Base-by-base conservation (phyloP, 1,140 invertebrate species). In the Berghia stephanieae region DNA sequence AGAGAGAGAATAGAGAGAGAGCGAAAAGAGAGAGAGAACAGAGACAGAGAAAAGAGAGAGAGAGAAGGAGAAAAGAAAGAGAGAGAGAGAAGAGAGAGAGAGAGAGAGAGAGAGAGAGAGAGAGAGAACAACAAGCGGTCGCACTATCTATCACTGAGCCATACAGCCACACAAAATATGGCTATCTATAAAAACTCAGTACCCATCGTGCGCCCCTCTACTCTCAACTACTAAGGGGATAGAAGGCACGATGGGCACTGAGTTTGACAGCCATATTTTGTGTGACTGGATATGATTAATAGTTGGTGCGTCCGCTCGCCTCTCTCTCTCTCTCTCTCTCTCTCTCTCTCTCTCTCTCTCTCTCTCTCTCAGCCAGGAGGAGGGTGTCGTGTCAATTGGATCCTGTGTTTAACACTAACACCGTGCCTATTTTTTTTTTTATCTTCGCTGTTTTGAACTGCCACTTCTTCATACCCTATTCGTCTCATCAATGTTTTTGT, bases 311-410 rank as follows among this genome's bases (percentile, higher is more conserved):
- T 68, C 66, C 40, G 8, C 40, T 36, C 40, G 66, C 40, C 66
- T 68, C 4, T 68, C 31, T 68, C 3, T 68, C 66, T 68, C 4
- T 68, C 31, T 68, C 66, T 68, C 16, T 8, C 6, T 10, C 66
- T 40, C 66, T 68, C 8, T 8, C 66, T 68, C 6, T 68, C 66
- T 68, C 31, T 68, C n/a, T 40, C 27, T 68, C 66, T 68, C 38
- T 40, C 10, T 40, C 66, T 40, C 66, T 34, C 31, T 36, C 27
- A 27, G 16, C 40, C 8, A n/a, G n/a, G n/a, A n/a, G n/a, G n/a
- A n/a, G n/a, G n/a, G n/a, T n/a, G n/a, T n/a, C n/a, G n/a, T n/a
- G n/a, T n/a, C n/a, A n/a, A n/a, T n/a, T n/a, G n/a, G n/a, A n/a
- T n/a, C n/a, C n/a, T n/a, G n/a, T n/a, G n/a, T n/a, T n/a, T n/a